Percentiles rank a stretch among this genome's conserved stretches.
Evolutionary conservation across 2,113 vertebrate genomes (phyloP).

Genomic region (Nycticryphes semicollaris): DNA sequence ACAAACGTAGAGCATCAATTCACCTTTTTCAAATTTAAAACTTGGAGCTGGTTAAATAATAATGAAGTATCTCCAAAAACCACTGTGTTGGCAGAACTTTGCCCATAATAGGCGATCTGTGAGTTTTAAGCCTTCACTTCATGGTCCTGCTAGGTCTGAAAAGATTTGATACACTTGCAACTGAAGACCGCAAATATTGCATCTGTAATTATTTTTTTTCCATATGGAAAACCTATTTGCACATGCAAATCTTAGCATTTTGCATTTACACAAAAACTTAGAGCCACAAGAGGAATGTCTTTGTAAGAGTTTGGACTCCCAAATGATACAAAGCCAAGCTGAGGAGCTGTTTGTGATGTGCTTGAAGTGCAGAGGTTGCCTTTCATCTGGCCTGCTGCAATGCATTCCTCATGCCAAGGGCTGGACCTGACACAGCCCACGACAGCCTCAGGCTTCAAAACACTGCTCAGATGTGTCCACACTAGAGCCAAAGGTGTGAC

Average conservation of each 20-base stretch:
- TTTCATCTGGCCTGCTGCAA: background rate
- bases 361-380: background rate
- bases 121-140: background rate
- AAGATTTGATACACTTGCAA: background rate
- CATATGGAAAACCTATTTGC: background rate
- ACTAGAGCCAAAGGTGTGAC: background rate
- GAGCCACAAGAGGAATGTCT: background rate
- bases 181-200: background rate
- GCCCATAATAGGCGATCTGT: background rate
- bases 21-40: conserved; percentile 7
- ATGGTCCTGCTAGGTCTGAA: background rate
- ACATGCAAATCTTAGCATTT: background rate
- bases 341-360: background rate
- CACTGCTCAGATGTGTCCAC: background rate
- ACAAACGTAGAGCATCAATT: background rate
- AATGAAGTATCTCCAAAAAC: background rate
- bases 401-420: background rate
- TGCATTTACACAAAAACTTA: background rate
- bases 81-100: background rate
- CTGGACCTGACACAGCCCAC: background rate
- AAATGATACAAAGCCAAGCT: background rate
- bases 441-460: background rate
- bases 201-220: background rate
- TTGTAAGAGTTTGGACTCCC: background rate
- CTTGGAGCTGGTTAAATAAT: background rate